phyloP scores from a whole-genome alignment of 2,113 vertebrate species.

The Rhombomys opimus region DNA sequence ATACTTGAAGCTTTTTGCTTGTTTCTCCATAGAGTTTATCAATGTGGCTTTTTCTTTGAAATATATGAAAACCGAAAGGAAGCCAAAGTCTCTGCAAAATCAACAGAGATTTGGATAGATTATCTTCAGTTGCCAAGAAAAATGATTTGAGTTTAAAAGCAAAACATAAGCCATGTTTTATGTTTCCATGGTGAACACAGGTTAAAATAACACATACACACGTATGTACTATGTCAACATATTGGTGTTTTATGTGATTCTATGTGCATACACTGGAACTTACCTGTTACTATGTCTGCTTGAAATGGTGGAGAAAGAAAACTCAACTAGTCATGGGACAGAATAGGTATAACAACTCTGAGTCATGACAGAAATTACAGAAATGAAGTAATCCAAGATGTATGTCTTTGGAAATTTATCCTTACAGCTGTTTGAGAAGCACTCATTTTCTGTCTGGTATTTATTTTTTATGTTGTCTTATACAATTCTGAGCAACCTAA shows the following conservation, averaged over 20 bases:
- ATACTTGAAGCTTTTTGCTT: background rate
- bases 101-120: background rate
- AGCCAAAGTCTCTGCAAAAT: background rate
- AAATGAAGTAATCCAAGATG: background rate
- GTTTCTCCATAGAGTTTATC: background rate
- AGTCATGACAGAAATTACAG: background rate
- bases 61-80: conserved; percentile 11
- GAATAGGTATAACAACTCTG: background rate
- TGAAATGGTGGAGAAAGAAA: background rate
- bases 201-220: conserved; percentile 10
- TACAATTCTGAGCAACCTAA: background rate
- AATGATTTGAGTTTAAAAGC: conserved; percentile 37
- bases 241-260: conserved; percentile 53
- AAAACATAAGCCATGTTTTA: background rate
- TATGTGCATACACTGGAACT: background rate
- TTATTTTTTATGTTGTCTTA: conserved; percentile 3
- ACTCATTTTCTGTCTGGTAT: background rate
- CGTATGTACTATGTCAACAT: background rate
- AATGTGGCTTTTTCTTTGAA: conserved; percentile 36
- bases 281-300: background rate
- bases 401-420: background rate
- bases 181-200: conserved; percentile 14
- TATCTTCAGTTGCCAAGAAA: conserved; percentile 70
- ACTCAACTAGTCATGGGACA: background rate
- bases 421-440: background rate